phyloP scores from a whole-genome alignment of 2,797 vertebrate species.

The Staurois parvus region DNA sequence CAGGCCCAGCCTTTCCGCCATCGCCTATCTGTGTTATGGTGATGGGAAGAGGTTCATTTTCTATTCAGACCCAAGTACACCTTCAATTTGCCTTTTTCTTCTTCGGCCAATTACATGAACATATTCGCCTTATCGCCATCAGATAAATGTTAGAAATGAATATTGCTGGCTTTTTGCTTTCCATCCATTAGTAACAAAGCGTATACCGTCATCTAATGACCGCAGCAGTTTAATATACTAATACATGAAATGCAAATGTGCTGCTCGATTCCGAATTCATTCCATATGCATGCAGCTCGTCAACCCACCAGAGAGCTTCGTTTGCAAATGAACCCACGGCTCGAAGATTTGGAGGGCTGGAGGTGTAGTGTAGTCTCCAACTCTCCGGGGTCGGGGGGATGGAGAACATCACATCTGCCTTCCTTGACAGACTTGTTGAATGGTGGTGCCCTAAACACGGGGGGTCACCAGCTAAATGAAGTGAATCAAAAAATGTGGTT shows the following conservation, averaged over 20 bases:
- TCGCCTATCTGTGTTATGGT: too few relatives aligned
- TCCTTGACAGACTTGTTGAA: slow-evolving; percentile 39
- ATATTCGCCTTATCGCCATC: not conserved
- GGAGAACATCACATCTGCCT: slow-evolving; percentile 49
- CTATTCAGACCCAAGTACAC: too few relatives aligned
- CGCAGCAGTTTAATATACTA: slow-evolving; percentile 36
- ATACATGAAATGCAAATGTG: slow-evolving; percentile 25
- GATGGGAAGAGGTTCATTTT: too few relatives aligned
- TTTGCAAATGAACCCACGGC: slow-evolving; percentile 57
- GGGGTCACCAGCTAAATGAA: slow-evolving; percentile 48
- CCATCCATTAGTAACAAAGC: slow-evolving; percentile 21
- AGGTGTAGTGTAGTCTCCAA: not conserved
- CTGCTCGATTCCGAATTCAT: slow-evolving; percentile 50
- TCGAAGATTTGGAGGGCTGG: slow-evolving; percentile 37
- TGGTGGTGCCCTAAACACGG: not conserved
- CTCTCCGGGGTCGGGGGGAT: slow-evolving; percentile 17
- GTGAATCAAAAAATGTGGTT: not conserved
- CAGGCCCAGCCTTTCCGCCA: too few relatives aligned
- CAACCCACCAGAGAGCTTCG: slow-evolving; percentile 43
- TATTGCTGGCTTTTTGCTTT: slow-evolving; percentile 34
- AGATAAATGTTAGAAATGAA: not conserved
- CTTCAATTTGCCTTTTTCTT: too few relatives aligned
- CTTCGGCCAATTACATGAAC: not conserved
- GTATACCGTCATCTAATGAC: slow-evolving; percentile 10
- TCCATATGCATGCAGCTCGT: slow-evolving; percentile 27